These are phyloP conservation scores for Physocephala rufipes DNA, from an alignment of 2,888 invertebrate genomes.

Conservation along the genomic window DNA sequence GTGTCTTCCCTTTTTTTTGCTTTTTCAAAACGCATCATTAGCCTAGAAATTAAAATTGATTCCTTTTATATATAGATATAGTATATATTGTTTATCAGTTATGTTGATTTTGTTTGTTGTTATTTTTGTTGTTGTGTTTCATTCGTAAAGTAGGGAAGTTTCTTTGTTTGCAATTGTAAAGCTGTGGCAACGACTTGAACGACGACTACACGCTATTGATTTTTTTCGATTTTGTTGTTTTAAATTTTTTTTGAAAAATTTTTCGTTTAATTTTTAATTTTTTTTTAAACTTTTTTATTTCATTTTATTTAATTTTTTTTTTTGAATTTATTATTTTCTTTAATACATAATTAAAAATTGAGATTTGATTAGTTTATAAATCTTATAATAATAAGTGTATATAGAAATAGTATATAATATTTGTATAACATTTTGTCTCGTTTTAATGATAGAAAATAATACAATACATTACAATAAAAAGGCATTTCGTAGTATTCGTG, in stretches of 20 bases:
- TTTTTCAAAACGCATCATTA: neutral
- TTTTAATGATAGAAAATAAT: conserved; percentile 23
- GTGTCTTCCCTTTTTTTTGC: conserved; percentile 6
- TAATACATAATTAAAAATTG: conserved; percentile 4
- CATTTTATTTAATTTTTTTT: neutral
- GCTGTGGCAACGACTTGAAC: conserved; percentile 23
- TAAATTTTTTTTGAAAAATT: neutral
- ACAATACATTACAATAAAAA: conserved; percentile 31
- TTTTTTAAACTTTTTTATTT: conserved; percentile 1
- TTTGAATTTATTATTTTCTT: neutral
- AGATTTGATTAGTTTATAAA: neutral
- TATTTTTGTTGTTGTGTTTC: conserved; percentile 16
- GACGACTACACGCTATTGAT: neutral
- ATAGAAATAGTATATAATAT: conserved; percentile 2
- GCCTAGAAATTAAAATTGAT: conserved; percentile 23
- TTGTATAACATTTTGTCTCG: neutral
- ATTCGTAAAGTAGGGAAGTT: conserved; percentile 32
- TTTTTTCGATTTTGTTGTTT: neutral
- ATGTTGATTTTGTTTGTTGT: conserved; percentile 9
- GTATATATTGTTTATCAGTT: neutral
- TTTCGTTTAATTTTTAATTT: neutral
- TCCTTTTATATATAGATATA: neutral
- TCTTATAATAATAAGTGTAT: conserved; percentile 9
- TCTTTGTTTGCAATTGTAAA: conserved; percentile 27
- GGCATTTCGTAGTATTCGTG: conserved; percentile 36